phyloP scores from a whole-genome alignment of 2,113 vertebrate genomes.

The Apteryx mantelli region DNA sequence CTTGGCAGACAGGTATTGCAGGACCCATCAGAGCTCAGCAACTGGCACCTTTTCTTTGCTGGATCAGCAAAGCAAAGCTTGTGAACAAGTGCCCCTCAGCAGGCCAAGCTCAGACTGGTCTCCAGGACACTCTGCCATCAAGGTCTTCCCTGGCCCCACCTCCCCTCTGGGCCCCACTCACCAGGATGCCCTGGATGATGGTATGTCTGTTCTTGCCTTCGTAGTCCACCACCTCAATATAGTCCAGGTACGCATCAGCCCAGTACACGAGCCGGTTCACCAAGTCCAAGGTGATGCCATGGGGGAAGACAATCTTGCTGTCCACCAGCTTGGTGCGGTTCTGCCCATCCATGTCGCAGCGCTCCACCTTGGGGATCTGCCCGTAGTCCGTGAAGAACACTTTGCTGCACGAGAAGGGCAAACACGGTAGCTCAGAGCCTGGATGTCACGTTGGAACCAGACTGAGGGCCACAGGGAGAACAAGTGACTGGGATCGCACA shows the following conservation, averaged over 20 bases:
- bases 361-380: slow-evolving; percentile 95
- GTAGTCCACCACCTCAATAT: slow-evolving; percentile 97
- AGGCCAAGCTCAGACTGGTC: fast-evolving
- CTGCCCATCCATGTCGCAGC: slow-evolving; percentile 97
- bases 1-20: neutral
- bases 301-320: slow-evolving; percentile 96
- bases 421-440: neutral
- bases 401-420: slow-evolving; percentile 79
- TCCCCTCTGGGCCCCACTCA: slow-evolving; percentile 68
- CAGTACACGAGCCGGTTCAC: slow-evolving; percentile 96
- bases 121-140: neutral
- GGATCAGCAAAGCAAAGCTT: neutral
- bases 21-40: fast-evolving
- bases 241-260: slow-evolving; percentile 97
- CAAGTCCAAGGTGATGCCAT: slow-evolving; percentile 94
- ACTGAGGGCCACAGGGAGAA: neutral
- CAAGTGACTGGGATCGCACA: neutral
- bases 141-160: fast-evolving
- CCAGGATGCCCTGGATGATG: slow-evolving; percentile 95
- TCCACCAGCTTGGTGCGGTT: slow-evolving; percentile 97
- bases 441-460: fast-evolving
- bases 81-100: neutral
- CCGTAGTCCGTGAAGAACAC: slow-evolving; percentile 98
- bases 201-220: slow-evolving; percentile 97
- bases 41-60: neutral